Base-by-base conservation (phyloP, 2,888 invertebrate species). In the Sphaerophoria taeniata region DNA sequence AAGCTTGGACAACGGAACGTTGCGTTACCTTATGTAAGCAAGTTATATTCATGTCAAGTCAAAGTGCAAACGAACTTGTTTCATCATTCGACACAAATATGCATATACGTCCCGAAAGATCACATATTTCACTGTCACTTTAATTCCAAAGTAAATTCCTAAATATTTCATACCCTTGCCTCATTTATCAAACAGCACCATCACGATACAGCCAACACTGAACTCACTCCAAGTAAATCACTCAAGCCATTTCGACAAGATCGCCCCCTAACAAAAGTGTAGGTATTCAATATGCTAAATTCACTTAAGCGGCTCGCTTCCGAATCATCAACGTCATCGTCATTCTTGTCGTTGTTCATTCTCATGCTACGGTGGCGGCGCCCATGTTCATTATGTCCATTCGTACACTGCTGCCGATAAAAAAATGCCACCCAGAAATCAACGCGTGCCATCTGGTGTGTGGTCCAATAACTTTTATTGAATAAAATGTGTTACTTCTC, bases 401-500 rank as follows among this genome's bases (percentile, higher is more conserved):
- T 43, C 58, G 36, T 85, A 85, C 85, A 85, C 81, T 85, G 70
- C 73, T 70, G 85, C 70, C 81, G 85, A 85, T 85, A 85, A 85
- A 85, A 85, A 85, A 85, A 85, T 79, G 75, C 87, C 88, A 87
- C 88, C 88, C 88, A 88, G 86, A 87, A 87, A 78, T 69, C 84
- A 87, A 94, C 95, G 95, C 95, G 95, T 95, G 95, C 95, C 95
- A 93, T 95, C 91, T 93, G 93, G 94, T 95, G 95, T 95, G 95
- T 95, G 95, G 95, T 95, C 95, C 92, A 87, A 91, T 93, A 87
- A 93, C 93, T 93, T 93, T 93, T 93, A 93, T 92, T 91, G 90
- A 88, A 87, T 85, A 87, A 88, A 88, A 87, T 88, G 87, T 88
- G 87, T 88, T 87, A 87, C 87, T 87, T 87, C 86, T 86, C 86